A percentile compares a stretch with the other conserved stretches of the same genome.
phyloP scores from a whole-genome alignment of 2,888 invertebrate genomes.

The Meghimatium bilineatum region DNA sequence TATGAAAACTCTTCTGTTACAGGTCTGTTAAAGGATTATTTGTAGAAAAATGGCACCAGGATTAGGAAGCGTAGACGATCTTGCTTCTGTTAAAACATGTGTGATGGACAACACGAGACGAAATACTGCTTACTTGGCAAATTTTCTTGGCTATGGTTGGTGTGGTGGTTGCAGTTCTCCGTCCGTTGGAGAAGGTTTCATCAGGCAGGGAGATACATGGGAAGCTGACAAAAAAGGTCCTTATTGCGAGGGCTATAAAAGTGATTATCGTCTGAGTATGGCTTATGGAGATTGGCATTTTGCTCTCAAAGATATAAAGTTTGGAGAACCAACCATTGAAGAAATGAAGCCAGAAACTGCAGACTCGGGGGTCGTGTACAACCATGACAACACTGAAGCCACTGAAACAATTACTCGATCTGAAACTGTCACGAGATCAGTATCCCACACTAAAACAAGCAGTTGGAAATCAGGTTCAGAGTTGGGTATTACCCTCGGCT shows the following conservation, averaged over 20 bases:
- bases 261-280: slow-evolving; percentile 4
- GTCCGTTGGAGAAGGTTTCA: slow-evolving; percentile 17
- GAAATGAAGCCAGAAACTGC: not conserved
- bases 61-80: not conserved
- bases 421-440: not conserved
- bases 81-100: not conserved
- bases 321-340: not conserved
- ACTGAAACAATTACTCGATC: not conserved
- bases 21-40: no score
- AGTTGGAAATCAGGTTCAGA: not conserved
- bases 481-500: not conserved
- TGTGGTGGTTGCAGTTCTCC: not conserved
- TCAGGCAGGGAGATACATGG: not conserved
- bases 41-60: slow-evolving; percentile 4
- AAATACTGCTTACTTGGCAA: slow-evolving; percentile 6
- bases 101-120: slow-evolving; percentile 21
- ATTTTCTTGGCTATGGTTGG: slow-evolving; percentile 30
- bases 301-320: slow-evolving; percentile 8
- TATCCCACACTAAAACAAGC: not conserved
- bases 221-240: not conserved
- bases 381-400: not conserved
- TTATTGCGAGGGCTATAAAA: slow-evolving; percentile 1
- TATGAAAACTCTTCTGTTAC: no score
- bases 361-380: not conserved
- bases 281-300: slow-evolving; percentile 23